A percentile compares a stretch with the other conserved stretches of the same genome.
Evolutionary conservation across 2,888 invertebrate genomes (phyloP).

Genomic region (Pandemis cinnamomeana): DNA sequence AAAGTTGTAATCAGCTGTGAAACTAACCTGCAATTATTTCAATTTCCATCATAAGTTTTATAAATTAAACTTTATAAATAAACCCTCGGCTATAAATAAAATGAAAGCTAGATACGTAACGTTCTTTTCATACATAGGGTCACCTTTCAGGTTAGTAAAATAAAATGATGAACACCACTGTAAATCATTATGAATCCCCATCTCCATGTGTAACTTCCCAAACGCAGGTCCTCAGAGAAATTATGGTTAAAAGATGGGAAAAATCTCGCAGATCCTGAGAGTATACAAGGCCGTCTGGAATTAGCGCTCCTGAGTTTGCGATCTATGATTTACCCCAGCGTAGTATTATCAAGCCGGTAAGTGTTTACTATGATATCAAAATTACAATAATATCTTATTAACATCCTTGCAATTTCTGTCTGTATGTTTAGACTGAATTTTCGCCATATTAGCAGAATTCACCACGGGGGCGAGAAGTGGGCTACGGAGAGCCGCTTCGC

Average conservation of each 20-base stretch:
- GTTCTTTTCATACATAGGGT: slow-evolving; percentile 91
- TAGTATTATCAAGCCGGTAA: slow-evolving; percentile 90
- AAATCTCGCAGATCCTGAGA: slow-evolving; percentile 84
- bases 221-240: slow-evolving; percentile 89
- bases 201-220: slow-evolving; percentile 36
- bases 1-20: slow-evolving; percentile 20
- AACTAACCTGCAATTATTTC: slow-evolving; percentile 9
- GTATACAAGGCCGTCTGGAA: slow-evolving; percentile 90
- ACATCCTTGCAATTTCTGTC: no score
- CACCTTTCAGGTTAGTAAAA: slow-evolving; percentile 87
- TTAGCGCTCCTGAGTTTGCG: slow-evolving; percentile 83
- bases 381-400: no score
- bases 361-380: slow-evolving; percentile 38
- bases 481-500: no score
- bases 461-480: no score
- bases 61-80: background rate
- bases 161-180: slow-evolving; percentile 3
- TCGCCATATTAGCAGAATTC: no score
- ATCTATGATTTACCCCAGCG: slow-evolving; percentile 83
- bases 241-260: slow-evolving; percentile 77
- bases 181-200: slow-evolving; percentile 10
- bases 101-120: slow-evolving; percentile 89
- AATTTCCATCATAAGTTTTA: background rate
- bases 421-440: no score
- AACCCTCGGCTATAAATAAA: slow-evolving; percentile 46